Conservation (phyloP, 2,888 invertebrate genomes). For the Cryptosula pallasiana region DNA sequence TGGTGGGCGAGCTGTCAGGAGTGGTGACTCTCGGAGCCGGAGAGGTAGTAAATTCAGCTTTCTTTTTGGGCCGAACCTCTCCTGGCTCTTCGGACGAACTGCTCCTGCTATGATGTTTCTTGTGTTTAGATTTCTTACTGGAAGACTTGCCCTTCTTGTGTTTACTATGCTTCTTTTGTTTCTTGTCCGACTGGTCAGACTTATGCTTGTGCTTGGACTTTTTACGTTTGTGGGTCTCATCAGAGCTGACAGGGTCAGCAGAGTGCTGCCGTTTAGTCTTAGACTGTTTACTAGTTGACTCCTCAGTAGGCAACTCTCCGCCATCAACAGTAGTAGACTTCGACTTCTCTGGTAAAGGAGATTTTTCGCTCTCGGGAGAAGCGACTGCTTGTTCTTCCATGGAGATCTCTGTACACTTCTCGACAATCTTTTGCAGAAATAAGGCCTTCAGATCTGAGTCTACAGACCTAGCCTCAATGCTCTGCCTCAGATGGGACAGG, state of each 20-base stretch:
- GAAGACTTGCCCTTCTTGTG: conserved; percentile 14
- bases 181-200: not conserved
- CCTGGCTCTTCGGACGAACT: not conserved
- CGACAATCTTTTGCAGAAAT: conserved; percentile 6
- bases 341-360: not conserved
- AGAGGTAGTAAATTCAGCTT: not conserved
- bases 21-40: not conserved
- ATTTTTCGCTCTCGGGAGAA: not conserved
- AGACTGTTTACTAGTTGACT: not conserved
- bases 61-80: not conserved
- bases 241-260: not conserved
- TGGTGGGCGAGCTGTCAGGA: not conserved
- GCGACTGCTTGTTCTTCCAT: not conserved
- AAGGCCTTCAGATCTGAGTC: conserved; percentile 18
- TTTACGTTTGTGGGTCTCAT: not conserved
- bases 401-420: not conserved
- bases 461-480: not conserved
- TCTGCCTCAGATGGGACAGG: not conserved
- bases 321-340: not conserved
- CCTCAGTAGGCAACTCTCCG: not conserved
- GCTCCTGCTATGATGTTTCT: conserved; percentile 4
- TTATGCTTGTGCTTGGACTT: conserved; percentile 8
- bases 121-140: conserved; percentile 17
- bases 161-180: conserved; percentile 19
- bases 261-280: not conserved